Base-by-base conservation (phyloP, 2,888 invertebrate genomes). In the Phyllotreta striolata region DNA sequence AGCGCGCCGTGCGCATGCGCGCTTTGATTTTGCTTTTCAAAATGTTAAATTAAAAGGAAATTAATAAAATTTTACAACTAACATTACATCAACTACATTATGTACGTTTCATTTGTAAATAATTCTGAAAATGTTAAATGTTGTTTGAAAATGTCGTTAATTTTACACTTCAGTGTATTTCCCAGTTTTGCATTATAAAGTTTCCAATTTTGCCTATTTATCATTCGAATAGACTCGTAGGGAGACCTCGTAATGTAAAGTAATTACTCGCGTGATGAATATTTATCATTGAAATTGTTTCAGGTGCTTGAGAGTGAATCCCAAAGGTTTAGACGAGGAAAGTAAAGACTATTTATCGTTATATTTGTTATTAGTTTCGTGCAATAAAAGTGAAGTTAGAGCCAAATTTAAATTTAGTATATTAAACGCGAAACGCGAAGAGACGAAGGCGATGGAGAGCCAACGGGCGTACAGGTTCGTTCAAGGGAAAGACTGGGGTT, bases 391-490 rank as follows among this genome's bases (percentile, higher is more conserved):
- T 80, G 99, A 99, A 91, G 98, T 99, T 80, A 89, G 99, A 82
- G 99, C 99, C 80, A 99, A 99, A 88, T 99, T 99, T 87, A 99
- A 99, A 88, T 99, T 99, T 88, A 98, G 98, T 83, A 99, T 99
- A 87, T 88, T 99, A 84, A 99, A 99, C 86, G 98, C 98, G 81
- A 99, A 99, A 88, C 88, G 98, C 78, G 99, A 99, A 87, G 99
- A 99, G 86, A 99, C 98, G 79, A 99, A 99, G 88, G 98, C 98
- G 76, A 99, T 99, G 98, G 99, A 98, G 82, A 90, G 90, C 82
- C 90, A 90, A 81, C 85, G 99, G 81, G 99, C 99, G 70, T 99
- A 99, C 84, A 90, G 98, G 86, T 99, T 99, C 84, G 98, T 99
- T 68, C 98, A 99, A 85, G 99, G 99, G 76, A 99, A 99, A 85